Conservation (phyloP, 1,140 invertebrate genomes). For the Rhopalosiphum padi region DNA sequence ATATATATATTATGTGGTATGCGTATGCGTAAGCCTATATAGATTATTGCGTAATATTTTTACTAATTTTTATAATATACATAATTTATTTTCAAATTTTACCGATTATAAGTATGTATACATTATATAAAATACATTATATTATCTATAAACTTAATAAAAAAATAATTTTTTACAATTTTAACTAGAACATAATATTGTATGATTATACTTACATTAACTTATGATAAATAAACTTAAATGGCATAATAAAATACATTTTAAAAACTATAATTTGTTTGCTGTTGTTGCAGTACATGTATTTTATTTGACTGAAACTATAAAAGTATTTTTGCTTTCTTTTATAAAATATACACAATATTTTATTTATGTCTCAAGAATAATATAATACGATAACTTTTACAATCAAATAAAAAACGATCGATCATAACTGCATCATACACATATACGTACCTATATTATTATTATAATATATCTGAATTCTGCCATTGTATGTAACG, state of each 20-base stretch:
- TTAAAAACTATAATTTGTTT: not conserved
- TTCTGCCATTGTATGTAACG: not conserved
- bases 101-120: not conserved
- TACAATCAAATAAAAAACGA: not conserved
- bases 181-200: not conserved
- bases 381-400: not conserved
- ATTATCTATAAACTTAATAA: not conserved
- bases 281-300: not conserved
- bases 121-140: not conserved
- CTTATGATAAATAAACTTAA: not conserved
- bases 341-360: not conserved
- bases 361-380: not conserved
- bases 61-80: not conserved
- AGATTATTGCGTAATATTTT: not conserved
- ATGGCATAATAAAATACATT: not conserved
- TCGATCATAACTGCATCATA: not conserved
- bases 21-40: not conserved
- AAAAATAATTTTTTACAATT: not conserved
- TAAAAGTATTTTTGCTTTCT: not conserved
- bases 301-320: not conserved
- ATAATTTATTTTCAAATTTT: not conserved
- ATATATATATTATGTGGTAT: not conserved
- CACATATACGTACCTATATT: not conserved
- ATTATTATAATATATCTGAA: not conserved
- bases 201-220: not conserved